Evolutionary conservation across 2,113 vertebrate genomes (phyloP).

Genomic region (Amphiprion percula): DNA sequence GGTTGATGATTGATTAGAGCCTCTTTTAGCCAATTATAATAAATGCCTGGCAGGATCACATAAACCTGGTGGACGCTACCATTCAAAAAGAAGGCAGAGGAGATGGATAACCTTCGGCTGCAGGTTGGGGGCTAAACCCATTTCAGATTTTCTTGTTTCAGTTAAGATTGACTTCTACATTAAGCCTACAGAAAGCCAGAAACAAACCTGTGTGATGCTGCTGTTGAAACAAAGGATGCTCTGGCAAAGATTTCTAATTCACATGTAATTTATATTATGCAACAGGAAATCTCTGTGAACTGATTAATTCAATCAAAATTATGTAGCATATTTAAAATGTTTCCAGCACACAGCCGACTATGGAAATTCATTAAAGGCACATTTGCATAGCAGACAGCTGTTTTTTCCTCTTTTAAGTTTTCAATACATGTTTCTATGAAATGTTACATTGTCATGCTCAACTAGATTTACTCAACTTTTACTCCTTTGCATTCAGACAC

Average conservation of each 20-base stretch:
- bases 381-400: conserved; percentile 20
- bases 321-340: conserved; percentile 9
- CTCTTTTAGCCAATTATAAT: conserved; percentile 69
- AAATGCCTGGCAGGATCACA: conserved; percentile 60
- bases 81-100: conserved; percentile 9
- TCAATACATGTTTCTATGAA: neutral
- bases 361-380: conserved; percentile 34
- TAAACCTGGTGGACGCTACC: conserved; percentile 47
- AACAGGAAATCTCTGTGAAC: conserved; percentile 30
- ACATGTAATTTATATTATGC: conserved; percentile 36
- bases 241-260: conserved; percentile 15
- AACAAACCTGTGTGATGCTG: conserved; percentile 11
- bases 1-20: conserved; percentile 66
- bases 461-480: conserved; percentile 12
- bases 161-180: conserved; percentile 37
- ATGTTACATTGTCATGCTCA: conserved; percentile 15
- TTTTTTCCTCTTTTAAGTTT: neutral
- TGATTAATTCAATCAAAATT: conserved; percentile 11
- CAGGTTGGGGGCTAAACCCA: conserved; percentile 56
- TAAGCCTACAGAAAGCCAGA: conserved; percentile 21
- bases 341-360: neutral
- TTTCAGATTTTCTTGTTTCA: conserved; percentile 49
- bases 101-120: conserved; percentile 47
- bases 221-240: conserved; percentile 27
- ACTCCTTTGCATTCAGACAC: conserved; percentile 10